Evolutionary conservation across 2,888 invertebrate genomes (phyloP), one percentile per base, ranked within the genome.

Genomic region (Drosophila borealis): DNA sequence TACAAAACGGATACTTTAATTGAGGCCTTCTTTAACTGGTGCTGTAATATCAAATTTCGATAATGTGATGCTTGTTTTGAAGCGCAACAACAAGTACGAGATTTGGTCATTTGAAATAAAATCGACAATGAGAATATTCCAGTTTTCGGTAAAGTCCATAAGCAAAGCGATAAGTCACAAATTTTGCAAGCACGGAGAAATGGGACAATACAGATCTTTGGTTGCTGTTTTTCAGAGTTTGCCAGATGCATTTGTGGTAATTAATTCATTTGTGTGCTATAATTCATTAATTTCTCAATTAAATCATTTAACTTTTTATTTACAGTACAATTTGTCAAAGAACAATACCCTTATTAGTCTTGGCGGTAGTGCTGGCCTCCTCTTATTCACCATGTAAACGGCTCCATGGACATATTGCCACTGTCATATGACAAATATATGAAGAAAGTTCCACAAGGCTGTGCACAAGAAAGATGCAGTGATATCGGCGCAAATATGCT

Each of bases 201-300:
- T 41, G 51, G 0, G 21, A 2, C 17, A 14, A 0, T 5, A 11
- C 4, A 19, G 17, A 57, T 8, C 10, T 6, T 37, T 25, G 1
- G 33, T 73, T 37, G 53, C 21, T 5, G 11, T 50, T n/a, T 21
- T 13, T 4, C n/a, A 29, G 9, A 21, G 5, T 19, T 0, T 33
- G 1, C 49, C 57, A 1, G 39, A 56, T n/a, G 29, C 14, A 10
- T 64, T 70, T 54, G 11, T 44, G 37, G 70, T 71, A 42, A 62
- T 55, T 34, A 6, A n/a, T 6, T 13, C 0, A 36, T 36, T 39
- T 0, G 36, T 36, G 4, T 36, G 4, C 4, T 13, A 17, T 17
- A 17, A 41, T 39, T 9, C 14, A 4, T 21, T 25, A n/a, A 1
- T 25, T 13, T 14, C 13, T 29, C 0, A 0, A 9, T 9, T 4